Base-by-base conservation (phyloP, 53 echinoderm and acorn worm species). In the Pentamera pediparva region DNA sequence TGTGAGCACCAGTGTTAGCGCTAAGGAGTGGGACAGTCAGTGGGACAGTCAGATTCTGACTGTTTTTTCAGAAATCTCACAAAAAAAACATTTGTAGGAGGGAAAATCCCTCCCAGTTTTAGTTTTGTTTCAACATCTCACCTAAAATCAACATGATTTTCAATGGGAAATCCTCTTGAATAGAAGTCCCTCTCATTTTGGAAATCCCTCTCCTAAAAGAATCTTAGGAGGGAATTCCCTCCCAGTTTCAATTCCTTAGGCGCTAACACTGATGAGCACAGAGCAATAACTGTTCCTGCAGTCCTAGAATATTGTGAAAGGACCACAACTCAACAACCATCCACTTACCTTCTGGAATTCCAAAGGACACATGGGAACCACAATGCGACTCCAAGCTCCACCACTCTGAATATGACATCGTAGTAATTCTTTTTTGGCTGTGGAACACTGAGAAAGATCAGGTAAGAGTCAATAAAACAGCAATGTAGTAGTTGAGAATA, bases 311-410 rank as follows among this genome's bases (percentile, higher is more conserved):
- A n/a, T n/a, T n/a, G n/a, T n/a, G n/a, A n/a, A n/a, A n/a, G n/a
- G n/a, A n/a, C n/a, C n/a, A n/a, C 43, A 41, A 41, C 43, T 41
- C 8, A 41, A 41, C 43, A 41, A 41, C 8, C 15, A 41, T 1
- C 22, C 56, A 56, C 48, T 67, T 75, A 90, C 90, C 90, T 90
- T 56, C 77, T 78, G 31, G 86, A 89, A 24, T 91, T 98, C 98
- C 98, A 98, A 6, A 98, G 75, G 43, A 98, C 98, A 76, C 98
- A 98, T 9, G 98, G 98, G 30, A 98, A 98, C 98, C 98, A 98
- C 65, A 98, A 67, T 11, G 85, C 98, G 40, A 98, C 77, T 35
- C 91, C 98, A 24, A 98, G 85, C 76, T 98, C 98, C 52, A 98
- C 91, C 15, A 90, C 77, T 26, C 89, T 82, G 69, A 98, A 98